phyloP scores from a whole-genome alignment of 1,140 invertebrate genomes.

The Nixonia krombeini region DNA sequence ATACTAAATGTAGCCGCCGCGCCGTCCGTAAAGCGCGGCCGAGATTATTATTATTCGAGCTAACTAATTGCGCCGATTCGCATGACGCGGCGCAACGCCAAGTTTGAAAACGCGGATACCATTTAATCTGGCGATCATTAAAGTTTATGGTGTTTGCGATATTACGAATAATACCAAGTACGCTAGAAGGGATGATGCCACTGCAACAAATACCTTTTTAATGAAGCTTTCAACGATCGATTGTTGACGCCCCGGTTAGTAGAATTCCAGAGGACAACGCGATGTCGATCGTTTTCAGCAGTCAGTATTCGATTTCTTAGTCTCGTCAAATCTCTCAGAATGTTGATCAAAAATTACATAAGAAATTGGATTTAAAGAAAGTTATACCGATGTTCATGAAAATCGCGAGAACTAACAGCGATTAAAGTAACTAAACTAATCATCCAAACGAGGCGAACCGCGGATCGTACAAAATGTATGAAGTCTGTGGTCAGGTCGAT shows the following conservation, averaged over 20 bases:
- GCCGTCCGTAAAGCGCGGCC: not conserved
- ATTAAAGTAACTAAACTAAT: too few relatives aligned
- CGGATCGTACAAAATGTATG: conserved; percentile 1
- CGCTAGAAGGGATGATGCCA: too few relatives aligned
- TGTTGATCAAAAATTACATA: too few relatives aligned
- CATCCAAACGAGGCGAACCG: not conserved
- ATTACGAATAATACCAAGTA: not conserved
- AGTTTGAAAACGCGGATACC: not conserved
- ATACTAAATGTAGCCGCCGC: not conserved
- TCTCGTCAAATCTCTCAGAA: too few relatives aligned
- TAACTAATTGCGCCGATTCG: not conserved
- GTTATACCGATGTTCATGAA: too few relatives aligned
- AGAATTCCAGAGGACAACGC: not conserved
- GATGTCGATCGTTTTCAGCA: not conserved
- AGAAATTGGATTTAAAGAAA: too few relatives aligned
- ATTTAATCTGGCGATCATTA: not conserved
- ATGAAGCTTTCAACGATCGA: too few relatives aligned
- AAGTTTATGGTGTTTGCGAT: not conserved
- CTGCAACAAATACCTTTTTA: too few relatives aligned
- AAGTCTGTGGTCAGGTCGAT: too few relatives aligned
- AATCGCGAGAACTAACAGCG: too few relatives aligned
- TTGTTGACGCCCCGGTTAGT: not conserved
- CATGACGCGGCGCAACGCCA: not conserved
- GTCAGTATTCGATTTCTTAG: not conserved
- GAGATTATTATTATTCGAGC: not conserved